Conservation (phyloP, 1,140 invertebrate genomes). For the Portunus trituberculatus region DNA sequence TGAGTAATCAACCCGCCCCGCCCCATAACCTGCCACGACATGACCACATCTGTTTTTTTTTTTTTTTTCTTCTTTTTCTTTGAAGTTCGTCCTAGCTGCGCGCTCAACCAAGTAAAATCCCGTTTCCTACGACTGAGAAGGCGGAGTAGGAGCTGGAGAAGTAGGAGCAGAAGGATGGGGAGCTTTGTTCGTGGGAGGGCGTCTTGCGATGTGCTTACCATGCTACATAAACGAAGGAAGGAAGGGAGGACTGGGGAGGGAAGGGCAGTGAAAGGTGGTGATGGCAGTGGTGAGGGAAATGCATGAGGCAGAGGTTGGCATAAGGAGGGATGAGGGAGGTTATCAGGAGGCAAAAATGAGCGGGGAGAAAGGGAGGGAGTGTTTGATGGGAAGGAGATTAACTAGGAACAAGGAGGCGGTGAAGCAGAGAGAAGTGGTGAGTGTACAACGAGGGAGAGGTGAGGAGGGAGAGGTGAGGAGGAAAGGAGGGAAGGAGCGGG, state of each 20-base stretch:
- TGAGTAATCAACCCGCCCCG: conserved; percentile 57
- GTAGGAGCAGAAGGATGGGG: background rate
- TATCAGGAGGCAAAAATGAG: conserved; percentile 11
- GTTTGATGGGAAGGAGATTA: conserved; percentile 13
- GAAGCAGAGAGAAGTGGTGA: background rate
- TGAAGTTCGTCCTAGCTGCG: conserved; percentile 61
- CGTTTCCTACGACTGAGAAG: conserved; percentile 55
- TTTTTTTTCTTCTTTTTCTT: background rate
- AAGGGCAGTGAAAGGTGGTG: background rate
- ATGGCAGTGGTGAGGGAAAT: background rate
- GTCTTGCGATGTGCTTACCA: background rate
- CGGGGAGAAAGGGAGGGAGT: conserved; percentile 1
- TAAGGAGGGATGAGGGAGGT: background rate
- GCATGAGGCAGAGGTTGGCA: background rate
- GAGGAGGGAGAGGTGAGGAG: background rate
- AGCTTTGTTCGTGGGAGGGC: background rate
- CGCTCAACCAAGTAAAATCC: conserved; percentile 71
- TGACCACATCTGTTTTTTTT: conserved; percentile 36
- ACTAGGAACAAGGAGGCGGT: conserved; percentile 22
- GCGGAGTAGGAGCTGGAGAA: conserved; percentile 1
- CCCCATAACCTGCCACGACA: conserved; percentile 54
- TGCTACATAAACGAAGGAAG: background rate
- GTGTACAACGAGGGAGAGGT: background rate
- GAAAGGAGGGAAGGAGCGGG: background rate
- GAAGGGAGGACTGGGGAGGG: background rate